These are phyloP conservation scores for Thereva unica DNA, from an alignment of 2,888 invertebrate genomes.

Conservation along the genomic window DNA sequence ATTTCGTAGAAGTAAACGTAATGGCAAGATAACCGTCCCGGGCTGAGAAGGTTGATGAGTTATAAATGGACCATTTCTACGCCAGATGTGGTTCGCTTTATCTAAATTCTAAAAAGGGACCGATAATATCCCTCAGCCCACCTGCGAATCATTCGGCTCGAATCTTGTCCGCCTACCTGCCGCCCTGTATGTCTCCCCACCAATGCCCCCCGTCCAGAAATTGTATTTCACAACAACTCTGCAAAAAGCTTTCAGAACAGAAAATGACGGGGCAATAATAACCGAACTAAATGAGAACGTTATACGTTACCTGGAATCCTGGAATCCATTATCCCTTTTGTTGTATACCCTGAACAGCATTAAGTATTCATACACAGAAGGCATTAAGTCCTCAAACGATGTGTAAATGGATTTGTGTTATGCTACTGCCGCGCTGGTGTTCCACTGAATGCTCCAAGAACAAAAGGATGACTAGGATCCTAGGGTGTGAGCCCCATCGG, in stretches of 20 bases:
- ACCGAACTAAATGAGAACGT: slow-evolving; percentile 20
- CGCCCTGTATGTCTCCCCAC: too few species aligned
- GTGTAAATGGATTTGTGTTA: slow-evolving; percentile 37
- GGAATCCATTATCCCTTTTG: slow-evolving; percentile 36
- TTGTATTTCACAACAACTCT: slow-evolving; percentile 3
- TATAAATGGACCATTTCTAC: slow-evolving; percentile 29
- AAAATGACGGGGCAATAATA: slow-evolving; percentile 36
- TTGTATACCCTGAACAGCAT: slow-evolving; percentile 21
- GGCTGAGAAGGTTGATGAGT: slow-evolving; percentile 18
- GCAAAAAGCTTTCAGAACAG: slow-evolving; percentile 23
- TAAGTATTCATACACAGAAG: slow-evolving; percentile 32
- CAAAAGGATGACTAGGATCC: slow-evolving; percentile 11
- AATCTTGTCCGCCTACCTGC: too few species aligned
- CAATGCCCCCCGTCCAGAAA: too few species aligned
- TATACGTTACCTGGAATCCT: slow-evolving; percentile 11
- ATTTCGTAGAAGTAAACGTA: slow-evolving; percentile 15
- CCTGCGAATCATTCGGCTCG: too few species aligned
- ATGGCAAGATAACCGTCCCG: slow-evolving; percentile 13
- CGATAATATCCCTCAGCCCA: too few species aligned
- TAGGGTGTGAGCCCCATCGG: not conserved
- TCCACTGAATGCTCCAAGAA: slow-evolving; percentile 26
- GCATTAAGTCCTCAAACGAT: slow-evolving; percentile 34
- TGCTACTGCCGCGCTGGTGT: slow-evolving; percentile 18
- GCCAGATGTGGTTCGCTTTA: slow-evolving; percentile 12
- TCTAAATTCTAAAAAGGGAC: slow-evolving; percentile 18